A percentile compares a stretch with the other conserved stretches of the same genome.
phyloP scores from a whole-genome alignment of 2,113 vertebrate species.

The Microtus richardsoni region DNA sequence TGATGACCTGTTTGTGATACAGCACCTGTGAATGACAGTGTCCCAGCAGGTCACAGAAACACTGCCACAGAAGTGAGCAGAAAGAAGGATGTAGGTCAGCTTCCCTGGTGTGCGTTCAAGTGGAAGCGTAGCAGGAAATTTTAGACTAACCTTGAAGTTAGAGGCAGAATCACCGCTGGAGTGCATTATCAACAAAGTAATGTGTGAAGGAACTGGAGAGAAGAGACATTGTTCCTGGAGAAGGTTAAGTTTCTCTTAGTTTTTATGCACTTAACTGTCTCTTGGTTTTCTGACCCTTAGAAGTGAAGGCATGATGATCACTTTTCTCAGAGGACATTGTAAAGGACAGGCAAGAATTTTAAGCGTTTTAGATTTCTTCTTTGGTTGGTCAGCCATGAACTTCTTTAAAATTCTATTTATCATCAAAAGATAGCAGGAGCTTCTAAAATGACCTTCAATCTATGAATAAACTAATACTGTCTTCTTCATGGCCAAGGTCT shows the following conservation, averaged over 20 bases:
- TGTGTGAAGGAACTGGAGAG: background rate
- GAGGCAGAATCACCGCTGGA: background rate
- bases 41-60: background rate
- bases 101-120: background rate
- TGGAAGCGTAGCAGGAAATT: background rate
- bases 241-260: background rate
- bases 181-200: background rate
- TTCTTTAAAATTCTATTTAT: background rate
- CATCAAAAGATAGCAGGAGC: background rate
- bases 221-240: background rate
- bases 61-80: background rate
- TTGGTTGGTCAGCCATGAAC: background rate
- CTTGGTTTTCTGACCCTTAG: background rate
- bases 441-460: background rate
- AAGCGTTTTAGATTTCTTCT: background rate
- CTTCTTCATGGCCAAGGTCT: background rate
- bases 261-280: background rate
- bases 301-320: background rate
- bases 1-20: background rate
- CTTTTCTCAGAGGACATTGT: background rate
- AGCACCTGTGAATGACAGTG: background rate
- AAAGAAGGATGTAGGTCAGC: background rate
- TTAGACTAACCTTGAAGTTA: background rate
- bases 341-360: background rate
- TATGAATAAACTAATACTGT: background rate